A percentile compares a stretch with the other conserved stretches of the same genome.
Conservation (phyloP, 2,113 vertebrate genomes). For the Pseudorasbora parva region DNA sequence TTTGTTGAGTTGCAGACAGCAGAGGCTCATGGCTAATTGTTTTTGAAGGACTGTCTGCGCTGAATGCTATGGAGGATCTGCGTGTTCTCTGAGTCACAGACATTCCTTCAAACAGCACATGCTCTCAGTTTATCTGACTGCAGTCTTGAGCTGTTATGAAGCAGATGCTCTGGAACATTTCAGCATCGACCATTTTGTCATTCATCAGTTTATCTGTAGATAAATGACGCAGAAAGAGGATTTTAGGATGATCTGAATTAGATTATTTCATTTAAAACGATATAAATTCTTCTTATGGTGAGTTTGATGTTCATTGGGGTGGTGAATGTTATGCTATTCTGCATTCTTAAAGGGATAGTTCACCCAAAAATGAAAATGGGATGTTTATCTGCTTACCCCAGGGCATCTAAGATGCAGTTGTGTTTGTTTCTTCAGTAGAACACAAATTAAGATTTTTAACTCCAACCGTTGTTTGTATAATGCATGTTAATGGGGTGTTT, state of each 20-base stretch:
- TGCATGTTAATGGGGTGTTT: too few species aligned
- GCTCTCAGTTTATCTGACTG: slow-evolving; percentile 11
- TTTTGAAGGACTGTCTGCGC: not conserved
- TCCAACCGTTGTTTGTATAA: too few species aligned
- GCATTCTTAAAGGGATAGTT: not conserved
- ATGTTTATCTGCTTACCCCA: too few species aligned
- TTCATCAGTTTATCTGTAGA: not conserved
- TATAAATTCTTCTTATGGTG: not conserved
- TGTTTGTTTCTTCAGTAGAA: too few species aligned
- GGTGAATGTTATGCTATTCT: not conserved
- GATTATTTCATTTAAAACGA: not conserved
- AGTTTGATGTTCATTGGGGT: not conserved
- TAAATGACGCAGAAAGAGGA: not conserved
- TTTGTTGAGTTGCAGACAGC: not conserved
- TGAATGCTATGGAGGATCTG: slow-evolving; percentile 1
- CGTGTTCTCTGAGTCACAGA: not conserved
- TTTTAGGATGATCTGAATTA: slow-evolving; percentile 7
- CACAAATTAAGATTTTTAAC: too few species aligned
- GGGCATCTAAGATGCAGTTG: too few species aligned
- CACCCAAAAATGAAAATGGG: too few species aligned
- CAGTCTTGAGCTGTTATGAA: not conserved
- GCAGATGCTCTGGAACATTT: slow-evolving; percentile 4
- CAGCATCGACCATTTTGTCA: not conserved
- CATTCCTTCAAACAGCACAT: not conserved
- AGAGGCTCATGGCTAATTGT: not conserved